Evolutionary conservation across 2,888 invertebrate genomes (phyloP), one percentile per base, ranked within the genome.

Genomic region (Neria commutata): DNA sequence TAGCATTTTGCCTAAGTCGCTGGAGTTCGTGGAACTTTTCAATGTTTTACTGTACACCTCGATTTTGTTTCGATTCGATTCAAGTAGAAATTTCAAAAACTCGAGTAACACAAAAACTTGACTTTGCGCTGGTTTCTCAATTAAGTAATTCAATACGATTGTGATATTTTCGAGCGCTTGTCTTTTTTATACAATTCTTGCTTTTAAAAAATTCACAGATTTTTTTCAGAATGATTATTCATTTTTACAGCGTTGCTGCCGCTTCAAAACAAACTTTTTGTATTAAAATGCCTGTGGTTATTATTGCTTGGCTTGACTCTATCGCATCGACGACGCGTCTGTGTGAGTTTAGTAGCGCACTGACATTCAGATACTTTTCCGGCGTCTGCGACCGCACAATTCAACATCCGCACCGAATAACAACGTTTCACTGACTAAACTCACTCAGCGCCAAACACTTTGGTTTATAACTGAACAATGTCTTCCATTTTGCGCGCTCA

Each of bases 381-480:
- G 24, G 16, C 3, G 19, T 6, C 17, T 33, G 52, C 29, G 55
- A 63, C 60, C 68, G 52, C 61, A 64, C 67, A 62, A 65, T 58
- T 57, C 62, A 70, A 68, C 66, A 77, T n/a, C 77, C 72, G 70
- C 65, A 69, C 71, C 67, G 67, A 63, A 65, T 64, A 69, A 74
- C 66, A 69, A 72, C 66, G 72, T 72, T 71, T 67, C 70, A 73
- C 72, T 76, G 73, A 80, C 78, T 79, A 68, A 67, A 67, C 61
- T 68, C 53, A 53, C 26, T 56, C 17, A 21, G 49, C 21, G 34
- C 17, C 54, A 16, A 53, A 53, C 50, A 57, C 40, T 58, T 58
- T 56, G 21, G 51, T 61, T 62, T 63, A 61, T 64, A 67, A 60
- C 60, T 58, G 56, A 62, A 58, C 42, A 46, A 25, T 54, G 46